Conservation (phyloP, 2,113 vertebrate species). For the Heterochromis multidens region DNA sequence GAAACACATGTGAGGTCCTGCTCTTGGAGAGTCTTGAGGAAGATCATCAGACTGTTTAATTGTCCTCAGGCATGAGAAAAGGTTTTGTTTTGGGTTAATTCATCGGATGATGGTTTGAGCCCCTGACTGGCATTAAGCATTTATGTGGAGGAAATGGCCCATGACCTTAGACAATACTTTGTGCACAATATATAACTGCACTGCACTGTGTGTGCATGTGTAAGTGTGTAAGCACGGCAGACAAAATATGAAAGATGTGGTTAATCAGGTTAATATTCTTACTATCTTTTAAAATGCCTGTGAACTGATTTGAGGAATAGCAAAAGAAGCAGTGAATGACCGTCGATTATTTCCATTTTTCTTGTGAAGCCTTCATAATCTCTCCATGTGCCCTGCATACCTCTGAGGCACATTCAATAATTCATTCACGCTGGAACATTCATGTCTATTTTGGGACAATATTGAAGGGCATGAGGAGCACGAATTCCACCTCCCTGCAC, state of each 20-base stretch:
- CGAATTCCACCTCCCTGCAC: not conserved
- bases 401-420: slow-evolving; percentile 59
- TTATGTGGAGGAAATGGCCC: slow-evolving; percentile 17
- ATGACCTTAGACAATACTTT: slow-evolving; percentile 1
- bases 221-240: not conserved
- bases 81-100: slow-evolving; percentile 25
- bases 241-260: not conserved
- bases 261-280: not conserved
- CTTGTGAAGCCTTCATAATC: slow-evolving; percentile 5
- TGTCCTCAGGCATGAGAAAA: not conserved
- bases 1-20: slow-evolving; percentile 1
- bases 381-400: slow-evolving; percentile 32
- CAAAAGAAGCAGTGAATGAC: not conserved
- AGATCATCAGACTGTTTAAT: slow-evolving; percentile 12
- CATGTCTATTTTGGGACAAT: slow-evolving; percentile 60
- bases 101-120: slow-evolving; percentile 20
- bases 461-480: slow-evolving; percentile 1
- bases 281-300: not conserved
- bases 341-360: slow-evolving; percentile 1
- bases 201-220: not conserved
- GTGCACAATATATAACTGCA: not conserved
- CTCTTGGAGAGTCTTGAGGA: not conserved
- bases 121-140: not conserved
- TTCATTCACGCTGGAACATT: slow-evolving; percentile 57
- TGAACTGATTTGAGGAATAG: not conserved